These are phyloP conservation scores for Tenthredo amoena DNA, from an alignment of 2,888 invertebrate species.

Conservation along the genomic window DNA sequence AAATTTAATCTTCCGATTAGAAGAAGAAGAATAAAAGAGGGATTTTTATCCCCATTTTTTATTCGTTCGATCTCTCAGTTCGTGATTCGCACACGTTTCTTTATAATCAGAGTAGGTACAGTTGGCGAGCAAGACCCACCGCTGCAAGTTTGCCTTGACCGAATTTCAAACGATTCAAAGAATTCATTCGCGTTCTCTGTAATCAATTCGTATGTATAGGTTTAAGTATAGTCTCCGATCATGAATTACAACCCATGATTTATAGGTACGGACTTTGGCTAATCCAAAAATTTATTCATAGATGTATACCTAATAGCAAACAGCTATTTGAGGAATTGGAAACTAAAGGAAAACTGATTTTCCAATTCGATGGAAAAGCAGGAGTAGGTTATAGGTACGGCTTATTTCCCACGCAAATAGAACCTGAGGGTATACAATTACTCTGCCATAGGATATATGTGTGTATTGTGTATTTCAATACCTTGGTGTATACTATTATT, in stretches of 20 bases:
- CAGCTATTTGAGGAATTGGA: too few relatives aligned
- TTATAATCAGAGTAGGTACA: constrained; percentile 7
- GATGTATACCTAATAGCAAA: too few relatives aligned
- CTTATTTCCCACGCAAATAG: not conserved
- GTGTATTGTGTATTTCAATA: not conserved
- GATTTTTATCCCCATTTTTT: not conserved
- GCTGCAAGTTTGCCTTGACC: constrained; percentile 36
- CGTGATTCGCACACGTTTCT: not conserved
- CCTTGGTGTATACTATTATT: not conserved
- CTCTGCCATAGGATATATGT: not conserved
- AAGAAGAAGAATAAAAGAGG: not conserved
- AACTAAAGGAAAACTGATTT: too few relatives aligned
- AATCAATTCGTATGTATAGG: not conserved
- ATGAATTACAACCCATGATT: too few relatives aligned
- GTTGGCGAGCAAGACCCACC: not conserved
- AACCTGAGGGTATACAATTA: not conserved
- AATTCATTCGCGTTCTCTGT: constrained; percentile 4
- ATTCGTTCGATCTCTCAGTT: not conserved
- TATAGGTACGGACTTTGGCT: too few relatives aligned
- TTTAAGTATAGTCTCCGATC: too few relatives aligned
- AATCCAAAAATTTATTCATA: too few relatives aligned
- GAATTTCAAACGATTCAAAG: constrained; percentile 33
- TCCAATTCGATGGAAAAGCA: too few relatives aligned
- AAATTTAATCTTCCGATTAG: not conserved
- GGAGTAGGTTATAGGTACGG: not conserved